Conservation (phyloP, 1,140 invertebrate genomes). For the Eupeodes corollae region DNA sequence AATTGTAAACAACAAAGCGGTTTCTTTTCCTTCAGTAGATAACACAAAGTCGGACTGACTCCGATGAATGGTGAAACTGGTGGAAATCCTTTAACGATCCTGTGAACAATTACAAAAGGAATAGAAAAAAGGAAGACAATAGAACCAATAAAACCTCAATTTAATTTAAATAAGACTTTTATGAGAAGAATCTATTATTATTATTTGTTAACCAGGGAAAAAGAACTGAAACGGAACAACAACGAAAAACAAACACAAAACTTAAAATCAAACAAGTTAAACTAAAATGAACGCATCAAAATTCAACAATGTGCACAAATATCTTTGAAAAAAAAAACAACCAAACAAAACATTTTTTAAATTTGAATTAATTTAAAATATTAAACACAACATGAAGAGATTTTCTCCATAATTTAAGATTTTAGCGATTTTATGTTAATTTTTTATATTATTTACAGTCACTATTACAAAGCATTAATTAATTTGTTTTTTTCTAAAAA, state of each 20-base stretch:
- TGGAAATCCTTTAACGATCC: conserved; percentile 92
- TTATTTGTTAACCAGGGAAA: conserved; percentile 1
- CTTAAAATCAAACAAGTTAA: not conserved
- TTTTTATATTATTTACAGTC: too few relatives aligned
- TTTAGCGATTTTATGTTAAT: too few relatives aligned
- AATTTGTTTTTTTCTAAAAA: too few relatives aligned
- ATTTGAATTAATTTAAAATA: too few relatives aligned
- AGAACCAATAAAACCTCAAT: conserved; percentile 4
- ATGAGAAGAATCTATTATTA: not conserved
- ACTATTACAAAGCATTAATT: too few relatives aligned
- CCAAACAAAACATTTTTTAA: too few relatives aligned
- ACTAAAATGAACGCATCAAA: too few relatives aligned
- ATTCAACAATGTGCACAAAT: too few relatives aligned
- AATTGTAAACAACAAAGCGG: conserved; percentile 91
- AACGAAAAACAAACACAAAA: conserved; percentile 6
- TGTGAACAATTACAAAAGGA: conserved; percentile 39
- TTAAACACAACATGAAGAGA: too few relatives aligned
- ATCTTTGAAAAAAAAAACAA: too few relatives aligned
- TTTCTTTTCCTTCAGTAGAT: conserved; percentile 91
- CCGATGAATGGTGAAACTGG: conserved; percentile 96
- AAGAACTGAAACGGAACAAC: conserved; percentile 7
- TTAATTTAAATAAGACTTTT: not conserved
- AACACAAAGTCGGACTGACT: conserved; percentile 91
- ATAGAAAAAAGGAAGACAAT: conserved; percentile 8
- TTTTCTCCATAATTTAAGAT: too few relatives aligned